Conservation (phyloP, 1,140 invertebrate genomes). For the Periplaneta americana region DNA sequence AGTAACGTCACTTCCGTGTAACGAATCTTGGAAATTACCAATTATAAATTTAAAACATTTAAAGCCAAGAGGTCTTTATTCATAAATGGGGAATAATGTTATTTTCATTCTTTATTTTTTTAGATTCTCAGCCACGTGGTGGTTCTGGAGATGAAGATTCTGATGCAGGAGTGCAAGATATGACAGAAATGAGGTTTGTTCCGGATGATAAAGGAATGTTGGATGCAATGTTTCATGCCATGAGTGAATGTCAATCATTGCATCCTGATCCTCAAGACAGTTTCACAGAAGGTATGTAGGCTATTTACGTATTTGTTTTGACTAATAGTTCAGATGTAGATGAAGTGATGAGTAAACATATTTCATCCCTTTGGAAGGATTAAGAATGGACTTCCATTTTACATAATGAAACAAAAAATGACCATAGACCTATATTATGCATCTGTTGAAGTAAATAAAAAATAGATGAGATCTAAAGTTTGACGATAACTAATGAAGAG, state of each 20-base stretch:
- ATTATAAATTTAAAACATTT: no score
- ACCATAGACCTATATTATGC: no score
- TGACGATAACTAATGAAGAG: no score
- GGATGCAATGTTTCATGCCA: slow-evolving; percentile 59
- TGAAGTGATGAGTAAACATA: slow-evolving; percentile 25
- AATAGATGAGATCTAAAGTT: no score
- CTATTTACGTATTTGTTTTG: background rate
- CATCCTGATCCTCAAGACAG: slow-evolving; percentile 57
- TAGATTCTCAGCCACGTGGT: slow-evolving; percentile 24
- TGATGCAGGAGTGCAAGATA: slow-evolving; percentile 41
- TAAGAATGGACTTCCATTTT: background rate
- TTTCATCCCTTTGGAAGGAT: background rate
- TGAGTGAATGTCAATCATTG: slow-evolving; percentile 61
- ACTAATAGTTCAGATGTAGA: background rate
- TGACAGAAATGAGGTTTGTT: slow-evolving; percentile 62
- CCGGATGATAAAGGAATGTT: slow-evolving; percentile 54
- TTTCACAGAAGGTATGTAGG: slow-evolving; percentile 38
- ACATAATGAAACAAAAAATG: background rate
- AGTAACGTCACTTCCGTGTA: no score
- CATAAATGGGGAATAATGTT: no score
- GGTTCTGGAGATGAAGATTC: slow-evolving; percentile 3
- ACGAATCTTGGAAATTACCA: no score
- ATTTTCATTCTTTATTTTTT: no score
- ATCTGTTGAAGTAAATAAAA: no score
- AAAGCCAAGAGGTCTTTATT: no score